Conservation (phyloP, 2,113 vertebrate species). For the Rhea pennata region DNA sequence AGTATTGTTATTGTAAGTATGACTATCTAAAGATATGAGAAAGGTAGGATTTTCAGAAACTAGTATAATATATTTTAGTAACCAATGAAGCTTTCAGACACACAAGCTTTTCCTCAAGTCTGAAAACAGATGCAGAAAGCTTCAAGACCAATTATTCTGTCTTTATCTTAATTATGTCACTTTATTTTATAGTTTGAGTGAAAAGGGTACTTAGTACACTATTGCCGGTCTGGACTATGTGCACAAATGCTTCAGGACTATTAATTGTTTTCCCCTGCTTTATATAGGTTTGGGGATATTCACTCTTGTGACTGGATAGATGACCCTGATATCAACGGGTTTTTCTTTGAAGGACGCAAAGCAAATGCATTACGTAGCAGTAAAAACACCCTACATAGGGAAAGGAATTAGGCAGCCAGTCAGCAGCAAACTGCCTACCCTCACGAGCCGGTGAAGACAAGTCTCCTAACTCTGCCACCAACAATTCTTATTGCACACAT, state of each 20-base stretch:
- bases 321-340: too few relatives aligned
- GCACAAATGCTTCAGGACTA: accelerated
- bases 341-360: too few relatives aligned
- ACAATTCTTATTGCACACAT: not conserved
- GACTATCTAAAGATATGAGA: not conserved
- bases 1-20: not conserved
- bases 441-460: not conserved
- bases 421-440: too few relatives aligned
- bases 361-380: too few relatives aligned
- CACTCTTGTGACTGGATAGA: too few relatives aligned
- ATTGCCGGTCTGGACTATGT: accelerated
- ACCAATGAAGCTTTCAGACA: not conserved
- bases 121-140: not conserved
- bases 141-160: not conserved
- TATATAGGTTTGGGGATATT: not conserved
- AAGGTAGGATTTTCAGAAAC: not conserved
- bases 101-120: not conserved
- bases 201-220: not conserved
- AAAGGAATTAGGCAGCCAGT: too few relatives aligned
- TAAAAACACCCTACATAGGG: too few relatives aligned
- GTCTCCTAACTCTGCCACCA: not conserved
- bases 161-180: not conserved
- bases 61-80: not conserved
- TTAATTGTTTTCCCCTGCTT: not conserved
- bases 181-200: not conserved